Conservation (phyloP, 2,888 invertebrate genomes). For the Piscicola geometra region DNA sequence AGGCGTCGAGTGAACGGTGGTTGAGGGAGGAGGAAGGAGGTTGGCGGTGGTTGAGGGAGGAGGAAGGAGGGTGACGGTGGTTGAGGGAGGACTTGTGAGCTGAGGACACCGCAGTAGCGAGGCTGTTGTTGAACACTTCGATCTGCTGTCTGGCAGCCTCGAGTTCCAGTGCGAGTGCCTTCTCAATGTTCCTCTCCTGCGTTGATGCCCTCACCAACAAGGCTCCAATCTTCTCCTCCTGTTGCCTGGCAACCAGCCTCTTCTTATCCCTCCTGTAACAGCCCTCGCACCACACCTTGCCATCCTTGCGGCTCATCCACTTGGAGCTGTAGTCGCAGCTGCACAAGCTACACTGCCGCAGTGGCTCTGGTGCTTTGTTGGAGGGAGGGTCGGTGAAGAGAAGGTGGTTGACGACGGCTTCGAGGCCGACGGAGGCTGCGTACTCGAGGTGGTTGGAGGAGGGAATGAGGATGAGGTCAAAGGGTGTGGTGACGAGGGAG, state of each 20-base stretch:
- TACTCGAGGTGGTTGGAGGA: constrained; percentile 9
- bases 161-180: constrained; percentile 17
- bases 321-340: constrained; percentile 25
- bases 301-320: constrained; percentile 4
- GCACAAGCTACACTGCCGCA: constrained; percentile 8
- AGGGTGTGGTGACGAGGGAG: constrained; percentile 7
- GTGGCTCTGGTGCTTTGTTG: background rate
- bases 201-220: constrained; percentile 11
- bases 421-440: constrained; percentile 20
- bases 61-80: background rate
- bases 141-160: constrained; percentile 25
- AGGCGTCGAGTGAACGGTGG: background rate
- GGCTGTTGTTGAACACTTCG: constrained; percentile 16
- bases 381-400: background rate
- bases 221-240: constrained; percentile 20
- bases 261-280: constrained; percentile 27
- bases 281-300: constrained; percentile 17
- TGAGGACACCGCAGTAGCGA: constrained; percentile 3
- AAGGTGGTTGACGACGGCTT: constrained; percentile 14
- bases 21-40: background rate
- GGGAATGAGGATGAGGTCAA: constrained; percentile 21
- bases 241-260: constrained; percentile 3
- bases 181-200: constrained; percentile 27
- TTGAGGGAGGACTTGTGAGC: background rate
- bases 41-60: background rate